Evolutionary conservation across 2,888 invertebrate species (phyloP).

Genomic region (Rhopalosiphum nymphaeae): DNA sequence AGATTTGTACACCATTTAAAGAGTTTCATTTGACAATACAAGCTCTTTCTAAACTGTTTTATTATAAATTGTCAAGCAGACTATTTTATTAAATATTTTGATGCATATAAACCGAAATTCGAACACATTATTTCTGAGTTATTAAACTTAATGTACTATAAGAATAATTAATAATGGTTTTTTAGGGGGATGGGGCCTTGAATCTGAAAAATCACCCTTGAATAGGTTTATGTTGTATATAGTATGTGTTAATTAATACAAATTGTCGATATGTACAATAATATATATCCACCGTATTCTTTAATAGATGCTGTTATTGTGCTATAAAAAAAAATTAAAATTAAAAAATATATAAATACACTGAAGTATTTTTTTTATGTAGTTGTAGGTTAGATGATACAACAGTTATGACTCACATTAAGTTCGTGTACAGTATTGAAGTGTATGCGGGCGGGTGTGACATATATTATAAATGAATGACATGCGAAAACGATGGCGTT

Average conservation of each 20-base stretch:
- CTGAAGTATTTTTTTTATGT: background rate
- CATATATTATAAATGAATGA: constrained; percentile 1
- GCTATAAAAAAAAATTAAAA: background rate
- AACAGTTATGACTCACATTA: background rate
- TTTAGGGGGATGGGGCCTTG: background rate
- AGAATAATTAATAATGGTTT: background rate
- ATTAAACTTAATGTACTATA: no score
- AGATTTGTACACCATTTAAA: background rate
- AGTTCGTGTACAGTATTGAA: background rate
- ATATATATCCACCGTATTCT: background rate
- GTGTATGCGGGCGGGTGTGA: constrained; percentile 24
- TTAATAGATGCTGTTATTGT: background rate
- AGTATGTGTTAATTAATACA: background rate
- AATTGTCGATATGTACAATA: background rate
- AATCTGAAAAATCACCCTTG: background rate
- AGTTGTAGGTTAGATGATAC: background rate
- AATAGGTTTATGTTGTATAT: background rate
- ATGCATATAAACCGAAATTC: background rate
- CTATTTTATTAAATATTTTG: background rate
- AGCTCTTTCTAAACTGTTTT: background rate
- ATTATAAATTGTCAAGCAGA: background rate
- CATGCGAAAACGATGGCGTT: constrained; percentile 35
- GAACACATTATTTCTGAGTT: background rate
- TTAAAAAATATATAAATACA: background rate
- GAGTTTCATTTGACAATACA: background rate